phyloP scores from a whole-genome alignment of 2,888 invertebrate genomes.

The Strigamia maritima region DNA sequence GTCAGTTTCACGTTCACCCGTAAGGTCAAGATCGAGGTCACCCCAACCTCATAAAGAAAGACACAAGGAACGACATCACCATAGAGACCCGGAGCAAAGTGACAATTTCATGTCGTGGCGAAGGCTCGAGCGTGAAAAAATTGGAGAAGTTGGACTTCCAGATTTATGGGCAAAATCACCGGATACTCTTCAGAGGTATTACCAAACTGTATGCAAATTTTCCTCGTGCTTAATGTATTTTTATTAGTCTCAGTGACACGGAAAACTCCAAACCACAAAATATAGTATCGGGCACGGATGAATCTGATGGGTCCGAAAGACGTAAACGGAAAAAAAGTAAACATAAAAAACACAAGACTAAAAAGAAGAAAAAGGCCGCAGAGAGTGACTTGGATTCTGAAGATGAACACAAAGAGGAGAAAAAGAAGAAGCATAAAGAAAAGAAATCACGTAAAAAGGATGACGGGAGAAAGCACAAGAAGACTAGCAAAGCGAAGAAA shows the following conservation, averaged over 20 bases:
- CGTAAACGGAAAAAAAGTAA: neutral
- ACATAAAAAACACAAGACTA: neutral
- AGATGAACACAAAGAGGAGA: constrained; percentile 17
- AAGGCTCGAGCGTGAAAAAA: constrained; percentile 40
- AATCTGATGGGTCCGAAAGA: neutral
- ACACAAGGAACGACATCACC: neutral
- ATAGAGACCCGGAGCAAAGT: neutral
- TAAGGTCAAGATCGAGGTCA: neutral
- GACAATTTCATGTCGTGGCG: constrained; percentile 29
- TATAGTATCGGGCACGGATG: neutral
- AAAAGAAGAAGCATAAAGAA: neutral
- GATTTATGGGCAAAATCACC: constrained; percentile 40
- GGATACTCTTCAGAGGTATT: constrained; percentile 34
- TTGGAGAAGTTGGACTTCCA: constrained; percentile 34
- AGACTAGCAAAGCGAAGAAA: constrained; percentile 33
- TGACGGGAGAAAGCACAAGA: constrained; percentile 34
- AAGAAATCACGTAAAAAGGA: neutral
- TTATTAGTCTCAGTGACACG: neutral
- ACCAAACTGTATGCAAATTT: neutral
- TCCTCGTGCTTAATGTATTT: neutral
- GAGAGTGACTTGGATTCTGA: neutral
- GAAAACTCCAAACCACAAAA: neutral
- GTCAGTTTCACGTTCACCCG: neutral
- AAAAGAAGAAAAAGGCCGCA: neutral
- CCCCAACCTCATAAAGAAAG: neutral